These are phyloP conservation scores for Hydra vulgaris DNA, from an alignment of 30 jellyfish, hydroid and myxozoan genomes.

Conservation along the genomic window DNA sequence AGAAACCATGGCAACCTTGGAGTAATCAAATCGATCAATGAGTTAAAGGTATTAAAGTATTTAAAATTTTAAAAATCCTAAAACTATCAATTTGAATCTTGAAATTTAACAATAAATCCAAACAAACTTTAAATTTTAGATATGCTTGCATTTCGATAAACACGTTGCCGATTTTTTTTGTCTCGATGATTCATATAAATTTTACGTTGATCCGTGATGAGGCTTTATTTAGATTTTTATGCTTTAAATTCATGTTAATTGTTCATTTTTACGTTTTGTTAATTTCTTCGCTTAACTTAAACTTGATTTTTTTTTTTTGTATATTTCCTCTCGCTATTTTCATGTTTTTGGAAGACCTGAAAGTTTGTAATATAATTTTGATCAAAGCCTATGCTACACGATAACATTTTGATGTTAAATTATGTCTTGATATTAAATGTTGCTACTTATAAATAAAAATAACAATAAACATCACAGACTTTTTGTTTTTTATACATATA, in stretches of 20 bases:
- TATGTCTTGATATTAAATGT: background rate
- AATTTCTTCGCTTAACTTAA: background rate
- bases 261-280: background rate
- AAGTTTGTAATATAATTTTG: background rate
- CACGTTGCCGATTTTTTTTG: background rate
- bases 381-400: background rate
- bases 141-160: background rate
- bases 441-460: background rate
- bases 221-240: background rate
- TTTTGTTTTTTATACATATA: too few species aligned
- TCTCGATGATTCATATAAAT: background rate
- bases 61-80: too few species aligned
- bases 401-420: background rate
- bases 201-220: background rate
- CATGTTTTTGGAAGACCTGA: background rate
- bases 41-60: background rate
- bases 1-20: slow-evolving; percentile 72
- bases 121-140: background rate
- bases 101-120: too few species aligned
- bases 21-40: slow-evolving; percentile 52
- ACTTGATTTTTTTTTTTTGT: background rate
- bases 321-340: background rate
- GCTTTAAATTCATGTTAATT: background rate
- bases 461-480: background rate
- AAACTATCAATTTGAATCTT: too few species aligned